Conservation (phyloP, 1,140 invertebrate genomes). For the Drosophila orosa region DNA sequence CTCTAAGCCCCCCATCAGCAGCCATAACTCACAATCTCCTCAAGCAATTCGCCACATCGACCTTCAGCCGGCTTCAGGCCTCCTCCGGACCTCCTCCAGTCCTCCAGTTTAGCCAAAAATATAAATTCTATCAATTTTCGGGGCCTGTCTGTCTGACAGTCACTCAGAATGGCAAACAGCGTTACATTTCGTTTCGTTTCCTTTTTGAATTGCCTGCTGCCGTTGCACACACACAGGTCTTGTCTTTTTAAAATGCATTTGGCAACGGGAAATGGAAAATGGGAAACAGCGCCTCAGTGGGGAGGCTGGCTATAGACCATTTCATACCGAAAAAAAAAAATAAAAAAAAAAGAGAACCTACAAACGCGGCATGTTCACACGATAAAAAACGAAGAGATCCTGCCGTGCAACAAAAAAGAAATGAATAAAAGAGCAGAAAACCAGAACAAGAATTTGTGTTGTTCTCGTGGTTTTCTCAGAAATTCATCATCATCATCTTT, state of each 20-base stretch:
- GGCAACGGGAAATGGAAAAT: constrained; percentile 63
- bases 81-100: constrained; percentile 12
- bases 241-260: constrained; percentile 62
- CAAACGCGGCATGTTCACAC: constrained; percentile 37
- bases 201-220: constrained; percentile 5
- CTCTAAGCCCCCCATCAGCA: neutral
- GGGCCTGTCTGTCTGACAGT: constrained; percentile 40
- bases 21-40: constrained; percentile 34
- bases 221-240: constrained; percentile 31
- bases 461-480: constrained; percentile 60
- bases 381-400: constrained; percentile 51
- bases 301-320: constrained; percentile 37
- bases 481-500: constrained; percentile 58
- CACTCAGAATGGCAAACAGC: constrained; percentile 43
- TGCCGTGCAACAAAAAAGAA: constrained; percentile 36
- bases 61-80: constrained; percentile 25
- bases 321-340: neutral
- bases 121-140: constrained; percentile 35
- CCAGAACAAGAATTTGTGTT: constrained; percentile 61
- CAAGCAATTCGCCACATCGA: constrained; percentile 23
- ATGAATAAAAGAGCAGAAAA: constrained; percentile 33
- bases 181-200: constrained; percentile 36
- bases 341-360: constrained; percentile 12
- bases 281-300: constrained; percentile 58
- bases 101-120: constrained; percentile 28